Base-by-base conservation (phyloP, 2,797 vertebrate genomes). In the Dipus sagitta region DNA sequence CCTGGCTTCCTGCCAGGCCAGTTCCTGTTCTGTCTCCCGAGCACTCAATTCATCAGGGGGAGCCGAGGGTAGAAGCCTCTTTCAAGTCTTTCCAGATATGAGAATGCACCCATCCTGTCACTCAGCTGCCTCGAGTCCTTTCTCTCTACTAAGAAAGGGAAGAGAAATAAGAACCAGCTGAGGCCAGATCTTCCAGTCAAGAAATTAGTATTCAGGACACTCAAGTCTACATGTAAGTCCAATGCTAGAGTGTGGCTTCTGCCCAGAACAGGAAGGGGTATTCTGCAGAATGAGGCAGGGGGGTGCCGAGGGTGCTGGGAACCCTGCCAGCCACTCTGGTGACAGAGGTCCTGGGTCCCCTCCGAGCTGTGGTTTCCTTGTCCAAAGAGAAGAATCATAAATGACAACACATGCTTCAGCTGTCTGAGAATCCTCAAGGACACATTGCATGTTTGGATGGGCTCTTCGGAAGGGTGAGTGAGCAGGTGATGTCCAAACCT, bases 31-130 rank as follows among this genome's bases (percentile, higher is more conserved):
- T 81, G 47, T 75, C 58, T 92, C 79, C 89, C 67, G 80, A 88
- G 60, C 86, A 94, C 93, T 84, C 90, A 71, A 82, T 92, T 85
- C 87, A 90, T 94, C 91, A 87, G 87, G 65, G 87, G 70, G 21
- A 1, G 74, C 32, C 42, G 0, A 17, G 81, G 34, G 47, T 1
- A n/a, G 54, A 74, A 70, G 17, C 47, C 26, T 18, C 18, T 94
- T 90, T 92, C 86, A 87, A 88, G 76, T 70, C n/a, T 26, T 92
- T 79, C 89, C 92, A 93, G 95, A 77, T 58, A 52, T 13, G 60
- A 83, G 86, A 74, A 30, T 24, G 21, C 34, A 34, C 47, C 47
- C 60, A 52, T 1, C 2, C 34, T 7, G 12, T 5, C 34, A 5
- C 18, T 14, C 26, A 86, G 60, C 21, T 64, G 64, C 30, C 15